Percentiles rank a stretch among this genome's conserved stretches.
Conservation (phyloP, 2,888 invertebrate species). For the Alviniconcha strummeri region DNA sequence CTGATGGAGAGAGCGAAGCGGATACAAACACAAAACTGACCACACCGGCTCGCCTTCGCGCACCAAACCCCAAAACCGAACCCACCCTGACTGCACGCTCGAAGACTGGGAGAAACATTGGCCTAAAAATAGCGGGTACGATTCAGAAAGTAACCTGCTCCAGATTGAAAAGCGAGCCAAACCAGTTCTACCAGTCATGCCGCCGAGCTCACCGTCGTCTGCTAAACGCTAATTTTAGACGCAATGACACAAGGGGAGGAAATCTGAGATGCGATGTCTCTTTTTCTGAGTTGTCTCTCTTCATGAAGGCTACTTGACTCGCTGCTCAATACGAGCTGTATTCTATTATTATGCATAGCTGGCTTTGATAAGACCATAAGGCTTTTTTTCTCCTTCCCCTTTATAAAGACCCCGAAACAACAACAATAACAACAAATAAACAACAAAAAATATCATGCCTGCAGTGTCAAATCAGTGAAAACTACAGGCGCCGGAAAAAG, state of each 20-base stretch:
- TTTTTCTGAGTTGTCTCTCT: not conserved
- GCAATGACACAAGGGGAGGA: not conserved
- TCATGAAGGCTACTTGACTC: not conserved
- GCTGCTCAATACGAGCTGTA: too few species aligned
- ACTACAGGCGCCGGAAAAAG: too few species aligned
- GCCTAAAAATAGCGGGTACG: constrained; percentile 23
- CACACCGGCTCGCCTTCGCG: not conserved
- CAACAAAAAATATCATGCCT: too few species aligned
- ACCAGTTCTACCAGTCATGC: constrained; percentile 29
- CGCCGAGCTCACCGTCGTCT: constrained; percentile 18
- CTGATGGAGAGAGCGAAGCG: not conserved
- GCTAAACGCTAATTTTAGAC: constrained; percentile 20
- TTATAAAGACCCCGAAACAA: not conserved
- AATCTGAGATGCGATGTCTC: not conserved
- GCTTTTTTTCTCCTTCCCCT: not conserved
- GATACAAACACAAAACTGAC: not conserved
- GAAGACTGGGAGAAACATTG: constrained; percentile 27
- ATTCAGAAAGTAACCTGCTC: constrained; percentile 12
- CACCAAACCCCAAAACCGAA: not conserved
- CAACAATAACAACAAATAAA: too few species aligned
- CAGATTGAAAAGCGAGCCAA: constrained; percentile 24
- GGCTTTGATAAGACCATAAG: not conserved
- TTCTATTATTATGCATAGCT: too few species aligned
- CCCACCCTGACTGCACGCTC: constrained; percentile 22
- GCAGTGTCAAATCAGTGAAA: too few species aligned